phyloP scores from a whole-genome alignment of 2,113 vertebrate genomes.

The rabbit (Oryctolagus cuniculus) region mOryCun1.1 NC_091438.1:138901501-138902000 shows the following conservation, averaged over 20 bases:
- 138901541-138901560: neutral
- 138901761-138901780: neutral
- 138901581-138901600: neutral
- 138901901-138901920: conserved; percentile 39
- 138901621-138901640: neutral
- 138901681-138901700: neutral
- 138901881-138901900: conserved; percentile 60
- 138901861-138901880: conserved; percentile 43
- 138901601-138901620: neutral
- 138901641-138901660: neutral
- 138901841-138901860: conserved; percentile 35
- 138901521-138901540: conserved; percentile 1
- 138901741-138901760: neutral
- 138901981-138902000: conserved; percentile 71
- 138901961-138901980: conserved; percentile 46
- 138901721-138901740: neutral
- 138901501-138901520: neutral
- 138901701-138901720: neutral
- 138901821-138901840: conserved; percentile 32
- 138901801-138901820: neutral
- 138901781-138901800: neutral
- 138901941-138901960: conserved; percentile 62
- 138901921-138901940: conserved; percentile 60
- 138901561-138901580: neutral
- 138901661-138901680: neutral